Conservation (phyloP, 2,888 invertebrate species). For the Campaea margaritaria region DNA sequence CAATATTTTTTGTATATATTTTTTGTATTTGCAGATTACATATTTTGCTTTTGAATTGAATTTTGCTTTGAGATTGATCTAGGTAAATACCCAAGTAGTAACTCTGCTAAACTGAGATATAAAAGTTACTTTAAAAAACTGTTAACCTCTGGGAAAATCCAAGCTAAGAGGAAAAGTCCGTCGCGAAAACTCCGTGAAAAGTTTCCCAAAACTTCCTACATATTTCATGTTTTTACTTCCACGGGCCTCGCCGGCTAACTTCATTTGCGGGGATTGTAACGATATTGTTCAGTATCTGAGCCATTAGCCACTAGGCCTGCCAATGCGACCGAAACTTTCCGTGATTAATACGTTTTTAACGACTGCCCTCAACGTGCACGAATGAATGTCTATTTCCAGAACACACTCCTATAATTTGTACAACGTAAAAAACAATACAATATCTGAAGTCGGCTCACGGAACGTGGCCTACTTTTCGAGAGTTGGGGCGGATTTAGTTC, state of each 20-base stretch:
- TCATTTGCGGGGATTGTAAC: conserved; percentile 33
- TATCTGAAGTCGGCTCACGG: conserved; percentile 18
- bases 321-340: conserved; percentile 38
- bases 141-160: conserved; percentile 27
- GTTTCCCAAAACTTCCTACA: conserved; percentile 31
- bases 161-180: conserved; percentile 23
- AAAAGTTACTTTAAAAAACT: conserved; percentile 23
- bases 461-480: conserved; percentile 37
- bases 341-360: conserved; percentile 59
- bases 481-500: conserved; percentile 34
- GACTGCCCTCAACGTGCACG: conserved; percentile 36
- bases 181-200: conserved; percentile 34
- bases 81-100: background rate
- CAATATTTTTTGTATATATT: too few species aligned
- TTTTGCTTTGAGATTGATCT: background rate
- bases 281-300: conserved; percentile 35
- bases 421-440: conserved; percentile 20
- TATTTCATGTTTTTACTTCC: conserved; percentile 40
- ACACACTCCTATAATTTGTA: conserved; percentile 24
- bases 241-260: conserved; percentile 28
- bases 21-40: too few species aligned
- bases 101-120: conserved; percentile 3
- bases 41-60: too few species aligned
- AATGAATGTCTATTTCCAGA: conserved; percentile 9
- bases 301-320: conserved; percentile 42